Percentiles rank a stretch among this genome's conserved stretches.
Conservation (phyloP, 2,113 vertebrate genomes). For the Scolopax mira region DNA sequence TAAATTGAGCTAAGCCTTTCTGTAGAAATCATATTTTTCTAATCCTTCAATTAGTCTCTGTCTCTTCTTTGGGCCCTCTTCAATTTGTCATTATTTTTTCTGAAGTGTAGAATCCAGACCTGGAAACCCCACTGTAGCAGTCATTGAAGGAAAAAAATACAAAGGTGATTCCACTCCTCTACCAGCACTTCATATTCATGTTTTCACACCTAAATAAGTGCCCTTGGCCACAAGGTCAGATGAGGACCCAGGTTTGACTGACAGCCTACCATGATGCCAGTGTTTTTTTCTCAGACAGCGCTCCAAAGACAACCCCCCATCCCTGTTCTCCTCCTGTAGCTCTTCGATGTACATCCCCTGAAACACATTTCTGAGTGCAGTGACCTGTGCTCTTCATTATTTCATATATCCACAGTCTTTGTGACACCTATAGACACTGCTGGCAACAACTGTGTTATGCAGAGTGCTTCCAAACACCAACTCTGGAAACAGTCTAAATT, state of each 20-base stretch:
- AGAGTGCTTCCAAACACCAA: neutral
- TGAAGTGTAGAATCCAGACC: neutral
- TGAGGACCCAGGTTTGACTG: neutral
- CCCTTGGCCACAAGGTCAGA: neutral
- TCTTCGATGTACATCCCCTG: neutral
- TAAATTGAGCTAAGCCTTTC: neutral
- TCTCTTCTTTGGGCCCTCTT: neutral
- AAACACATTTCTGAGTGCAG: neutral
- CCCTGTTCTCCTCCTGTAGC: neutral
- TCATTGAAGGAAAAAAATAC: neutral
- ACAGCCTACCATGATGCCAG: fast-evolving
- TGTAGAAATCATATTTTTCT: neutral
- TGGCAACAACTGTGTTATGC: neutral
- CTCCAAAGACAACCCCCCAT: neutral
- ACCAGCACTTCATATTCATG: neutral
- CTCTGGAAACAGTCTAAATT: neutral
- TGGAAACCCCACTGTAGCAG: neutral
- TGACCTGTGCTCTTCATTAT: neutral
- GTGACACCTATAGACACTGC: neutral
- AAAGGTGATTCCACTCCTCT: neutral
- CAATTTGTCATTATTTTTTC: neutral
- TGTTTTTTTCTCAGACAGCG: neutral
- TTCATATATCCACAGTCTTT: neutral
- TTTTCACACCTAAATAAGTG: neutral
- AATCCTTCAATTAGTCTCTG: constrained; percentile 26